A percentile compares a stretch with the other conserved stretches of the same genome.
Conservation (phyloP, 1,140 invertebrate genomes). For the Drosophila navojoa region DNA sequence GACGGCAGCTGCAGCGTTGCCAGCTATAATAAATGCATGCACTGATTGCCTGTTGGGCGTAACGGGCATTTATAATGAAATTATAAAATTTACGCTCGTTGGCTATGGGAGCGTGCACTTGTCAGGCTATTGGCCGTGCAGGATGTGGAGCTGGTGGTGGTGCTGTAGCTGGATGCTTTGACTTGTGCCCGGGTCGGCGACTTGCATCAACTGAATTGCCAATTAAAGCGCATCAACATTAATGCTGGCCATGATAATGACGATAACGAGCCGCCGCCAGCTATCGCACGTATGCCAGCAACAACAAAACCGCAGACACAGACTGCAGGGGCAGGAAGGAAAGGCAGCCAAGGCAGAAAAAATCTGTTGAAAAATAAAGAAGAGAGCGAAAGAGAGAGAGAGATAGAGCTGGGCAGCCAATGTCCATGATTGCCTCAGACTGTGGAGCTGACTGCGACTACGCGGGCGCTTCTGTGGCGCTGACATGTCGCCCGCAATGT, state of each 20-base stretch:
- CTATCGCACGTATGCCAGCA: slow-evolving; percentile 61
- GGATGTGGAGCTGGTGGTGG: not conserved
- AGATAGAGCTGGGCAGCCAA: slow-evolving; percentile 10
- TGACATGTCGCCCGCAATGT: slow-evolving; percentile 69
- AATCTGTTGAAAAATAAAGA: not conserved
- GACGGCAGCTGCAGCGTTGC: not conserved
- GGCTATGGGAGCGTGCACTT: slow-evolving; percentile 24
- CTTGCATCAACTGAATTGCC: slow-evolving; percentile 68
- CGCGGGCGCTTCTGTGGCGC: slow-evolving; percentile 42
- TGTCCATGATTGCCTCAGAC: slow-evolving; percentile 50
- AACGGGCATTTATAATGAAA: slow-evolving; percentile 55
- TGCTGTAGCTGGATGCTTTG: slow-evolving; percentile 1
- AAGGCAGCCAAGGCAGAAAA: not conserved
- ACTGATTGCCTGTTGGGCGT: slow-evolving; percentile 14
- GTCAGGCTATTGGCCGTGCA: slow-evolving; percentile 24
- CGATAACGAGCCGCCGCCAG: slow-evolving; percentile 68
- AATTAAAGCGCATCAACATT: slow-evolving; percentile 76
- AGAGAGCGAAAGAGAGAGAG: not conserved
- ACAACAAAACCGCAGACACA: slow-evolving; percentile 38
- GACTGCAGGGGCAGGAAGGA: not conserved
- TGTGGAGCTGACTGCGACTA: slow-evolving; percentile 32
- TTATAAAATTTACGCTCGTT: slow-evolving; percentile 50
- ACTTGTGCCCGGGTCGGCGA: slow-evolving; percentile 23
- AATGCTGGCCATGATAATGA: slow-evolving; percentile 69
- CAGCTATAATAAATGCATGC: slow-evolving; percentile 16